A percentile compares a stretch with the other conserved stretches of the same genome.
These are phyloP conservation scores for Nephrotoma guestfalica DNA, from an alignment of 2,888 invertebrate species.

Conservation along the genomic window DNA sequence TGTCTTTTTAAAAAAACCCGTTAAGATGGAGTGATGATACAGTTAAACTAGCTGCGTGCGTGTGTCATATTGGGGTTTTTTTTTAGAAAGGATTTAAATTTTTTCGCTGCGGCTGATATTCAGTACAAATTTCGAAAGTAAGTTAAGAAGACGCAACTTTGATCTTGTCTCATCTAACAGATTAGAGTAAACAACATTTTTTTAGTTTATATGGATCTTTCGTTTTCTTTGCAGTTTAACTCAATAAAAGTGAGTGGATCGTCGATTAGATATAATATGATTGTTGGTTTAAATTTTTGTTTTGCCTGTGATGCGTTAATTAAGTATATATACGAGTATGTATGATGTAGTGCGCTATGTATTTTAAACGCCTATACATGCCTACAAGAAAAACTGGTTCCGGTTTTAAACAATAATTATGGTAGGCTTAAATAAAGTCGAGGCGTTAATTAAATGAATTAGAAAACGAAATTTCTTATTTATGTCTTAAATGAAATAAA, in stretches of 20 bases:
- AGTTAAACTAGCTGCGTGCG: neutral
- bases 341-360: neutral
- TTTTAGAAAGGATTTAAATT: neutral
- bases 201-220: neutral
- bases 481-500: neutral
- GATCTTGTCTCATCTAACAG: neutral
- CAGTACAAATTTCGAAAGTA: neutral
- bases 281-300: no score
- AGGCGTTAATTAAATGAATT: neutral
- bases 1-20: neutral
- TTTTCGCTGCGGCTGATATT: neutral
- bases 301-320: neutral
- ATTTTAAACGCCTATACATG: neutral
- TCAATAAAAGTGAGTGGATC: neutral
- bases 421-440: neutral
- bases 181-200: neutral
- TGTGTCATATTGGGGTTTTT: neutral
- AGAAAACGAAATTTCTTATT: neutral
- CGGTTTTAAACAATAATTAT: neutral
- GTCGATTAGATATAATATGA: neutral
- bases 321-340: neutral
- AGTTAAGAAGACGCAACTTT: neutral
- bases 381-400: neutral
- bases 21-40: neutral
- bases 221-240: neutral